Evolutionary conservation across 2,888 invertebrate species (phyloP).

Genomic region (Hemaris fuciformis): DNA sequence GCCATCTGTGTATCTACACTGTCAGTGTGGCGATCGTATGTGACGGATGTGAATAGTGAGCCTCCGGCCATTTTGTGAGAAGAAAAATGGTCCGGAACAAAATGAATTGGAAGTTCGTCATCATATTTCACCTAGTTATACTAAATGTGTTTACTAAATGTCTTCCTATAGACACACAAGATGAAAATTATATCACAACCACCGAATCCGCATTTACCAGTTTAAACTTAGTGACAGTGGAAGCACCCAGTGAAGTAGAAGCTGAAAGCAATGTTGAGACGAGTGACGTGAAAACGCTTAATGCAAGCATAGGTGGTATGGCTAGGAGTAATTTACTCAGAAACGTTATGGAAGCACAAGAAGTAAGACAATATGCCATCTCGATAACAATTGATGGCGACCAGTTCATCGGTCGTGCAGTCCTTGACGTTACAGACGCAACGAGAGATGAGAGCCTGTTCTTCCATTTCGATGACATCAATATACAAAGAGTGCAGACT

Average conservation of each 20-base stretch:
- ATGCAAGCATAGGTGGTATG: conserved; percentile 22
- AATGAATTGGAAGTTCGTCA: conserved; percentile 48
- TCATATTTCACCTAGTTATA: conserved; percentile 38
- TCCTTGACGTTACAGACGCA: conserved; percentile 36
- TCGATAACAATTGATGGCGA: conserved; percentile 42
- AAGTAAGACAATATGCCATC: conserved; percentile 39
- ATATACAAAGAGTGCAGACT: conserved; percentile 38
- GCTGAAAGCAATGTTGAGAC: conserved; percentile 1
- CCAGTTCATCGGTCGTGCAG: conserved; percentile 44
- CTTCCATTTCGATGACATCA: conserved; percentile 40
- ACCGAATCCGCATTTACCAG: conserved; percentile 27
- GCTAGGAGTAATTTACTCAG: conserved; percentile 25
- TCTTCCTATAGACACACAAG: conserved; percentile 39
- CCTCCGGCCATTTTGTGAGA: conserved; percentile 34
- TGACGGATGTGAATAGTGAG: conserved; percentile 31
- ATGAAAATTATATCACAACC: conserved; percentile 17
- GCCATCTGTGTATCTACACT: conserved; percentile 16
- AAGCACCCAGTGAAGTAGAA: not conserved
- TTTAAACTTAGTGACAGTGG: not conserved
- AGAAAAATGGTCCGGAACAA: conserved; percentile 57
- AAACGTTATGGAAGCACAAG: conserved; percentile 49
- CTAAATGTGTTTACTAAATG: conserved; percentile 45
- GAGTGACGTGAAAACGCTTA: conserved; percentile 15
- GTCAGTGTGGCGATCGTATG: conserved; percentile 40
- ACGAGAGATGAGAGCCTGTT: conserved; percentile 42